These are phyloP conservation scores for Phlogophora meticulosa DNA, from an alignment of 2,888 invertebrate species.

Conservation along the genomic window DNA sequence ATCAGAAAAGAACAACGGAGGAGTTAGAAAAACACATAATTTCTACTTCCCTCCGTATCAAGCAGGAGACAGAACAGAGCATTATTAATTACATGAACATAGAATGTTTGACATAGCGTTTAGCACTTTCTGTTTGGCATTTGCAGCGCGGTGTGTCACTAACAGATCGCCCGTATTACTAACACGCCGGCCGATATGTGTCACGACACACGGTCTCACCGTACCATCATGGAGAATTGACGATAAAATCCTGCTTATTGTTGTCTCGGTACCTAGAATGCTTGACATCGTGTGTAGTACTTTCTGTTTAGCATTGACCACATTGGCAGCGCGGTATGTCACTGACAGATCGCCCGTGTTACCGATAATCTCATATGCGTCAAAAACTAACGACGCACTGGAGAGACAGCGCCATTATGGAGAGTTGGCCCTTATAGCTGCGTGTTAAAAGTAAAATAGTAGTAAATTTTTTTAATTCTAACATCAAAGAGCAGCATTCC, in stretches of 20 bases:
- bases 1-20: too few relatives aligned
- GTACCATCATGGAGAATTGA: neutral
- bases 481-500: too few relatives aligned
- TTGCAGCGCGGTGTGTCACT: constrained; percentile 71
- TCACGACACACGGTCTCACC: constrained; percentile 30
- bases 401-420: neutral
- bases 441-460: too few relatives aligned
- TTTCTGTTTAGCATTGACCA: constrained; percentile 57
- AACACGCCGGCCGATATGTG: constrained; percentile 37
- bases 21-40: too few relatives aligned
- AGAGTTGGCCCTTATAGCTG: too few relatives aligned
- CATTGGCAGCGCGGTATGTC: constrained; percentile 68
- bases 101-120: neutral
- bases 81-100: too few relatives aligned
- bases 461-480: too few relatives aligned
- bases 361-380: constrained; percentile 25
- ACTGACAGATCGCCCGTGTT: constrained; percentile 60
- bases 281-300: neutral
- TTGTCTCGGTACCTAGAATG: neutral
- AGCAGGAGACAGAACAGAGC: too few relatives aligned
- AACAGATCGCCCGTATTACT: constrained; percentile 64
- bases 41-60: too few relatives aligned
- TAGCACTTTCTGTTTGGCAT: neutral
- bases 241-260: neutral
- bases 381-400: constrained; percentile 8